Conservation (phyloP, 2,888 invertebrate genomes). For the Noctua fimbriata region DNA sequence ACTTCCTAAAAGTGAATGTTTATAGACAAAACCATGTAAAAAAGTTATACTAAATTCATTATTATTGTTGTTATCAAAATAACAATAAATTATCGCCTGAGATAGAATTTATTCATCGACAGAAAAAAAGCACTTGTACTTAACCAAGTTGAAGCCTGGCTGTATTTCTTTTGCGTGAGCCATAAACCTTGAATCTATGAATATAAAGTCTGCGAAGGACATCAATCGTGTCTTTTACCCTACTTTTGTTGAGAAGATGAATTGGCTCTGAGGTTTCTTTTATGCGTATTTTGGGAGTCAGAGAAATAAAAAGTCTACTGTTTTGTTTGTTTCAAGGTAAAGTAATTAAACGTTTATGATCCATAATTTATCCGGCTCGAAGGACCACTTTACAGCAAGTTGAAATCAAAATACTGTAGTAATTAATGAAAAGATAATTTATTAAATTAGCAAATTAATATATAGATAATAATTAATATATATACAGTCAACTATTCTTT, state of each 20-base stretch:
- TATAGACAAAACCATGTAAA: too few relatives aligned
- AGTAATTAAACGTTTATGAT: neutral
- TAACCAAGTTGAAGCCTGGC: conserved; percentile 18
- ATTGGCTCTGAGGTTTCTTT: conserved; percentile 46
- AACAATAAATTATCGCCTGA: neutral
- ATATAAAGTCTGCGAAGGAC: conserved; percentile 46
- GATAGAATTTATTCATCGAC: neutral
- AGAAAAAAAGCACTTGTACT: conserved; percentile 26
- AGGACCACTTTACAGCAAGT: neutral
- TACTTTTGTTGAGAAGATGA: conserved; percentile 33
- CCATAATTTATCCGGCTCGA: neutral
- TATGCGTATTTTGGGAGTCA: conserved; percentile 29
- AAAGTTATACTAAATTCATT: too few relatives aligned
- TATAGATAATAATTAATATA: too few relatives aligned
- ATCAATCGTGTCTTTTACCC: conserved; percentile 52
- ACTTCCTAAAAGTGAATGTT: neutral
- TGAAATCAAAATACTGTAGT: neutral
- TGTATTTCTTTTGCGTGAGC: conserved; percentile 46
- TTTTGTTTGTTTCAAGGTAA: neutral
- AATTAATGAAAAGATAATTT: neutral
- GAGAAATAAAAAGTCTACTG: neutral
- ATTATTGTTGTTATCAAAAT: neutral
- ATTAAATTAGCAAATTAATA: neutral
- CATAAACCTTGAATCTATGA: conserved; percentile 58
- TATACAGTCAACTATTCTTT: neutral